Conservation (phyloP, 2,888 invertebrate genomes). For the Polydrusus tereticollis region DNA sequence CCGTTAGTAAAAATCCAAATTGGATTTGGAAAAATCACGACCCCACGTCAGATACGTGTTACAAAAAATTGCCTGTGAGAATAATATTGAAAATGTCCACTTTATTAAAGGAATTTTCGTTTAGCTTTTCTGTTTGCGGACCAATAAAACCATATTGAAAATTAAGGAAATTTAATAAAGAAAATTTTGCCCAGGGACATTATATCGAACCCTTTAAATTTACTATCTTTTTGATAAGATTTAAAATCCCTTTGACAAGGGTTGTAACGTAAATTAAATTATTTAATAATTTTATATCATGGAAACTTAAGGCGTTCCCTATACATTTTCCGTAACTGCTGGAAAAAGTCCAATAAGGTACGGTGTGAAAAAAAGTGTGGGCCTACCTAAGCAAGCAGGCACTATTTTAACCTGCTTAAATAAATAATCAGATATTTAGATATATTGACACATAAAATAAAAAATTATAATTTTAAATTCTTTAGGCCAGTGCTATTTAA, state of each 20-base stretch:
- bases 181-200: conserved; percentile 13
- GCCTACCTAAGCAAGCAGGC: no score
- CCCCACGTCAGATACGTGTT: conserved; percentile 29
- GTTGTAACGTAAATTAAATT: conserved; percentile 1
- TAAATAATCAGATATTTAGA: no score
- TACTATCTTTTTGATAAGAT: conserved; percentile 10
- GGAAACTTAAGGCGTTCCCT: conserved; percentile 6
- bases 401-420: no score
- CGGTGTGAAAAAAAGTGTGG: not conserved
- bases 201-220: conserved; percentile 4
- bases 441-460: no score
- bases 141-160: conserved; percentile 25
- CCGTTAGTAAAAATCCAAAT: conserved; percentile 33
- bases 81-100: conserved; percentile 36
- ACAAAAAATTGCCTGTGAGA: conserved; percentile 28
- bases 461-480: no score
- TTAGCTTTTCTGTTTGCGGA: conserved; percentile 13
- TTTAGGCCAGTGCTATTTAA: no score
- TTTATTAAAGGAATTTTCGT: conserved; percentile 34
- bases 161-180: conserved; percentile 27
- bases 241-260: conserved; percentile 15
- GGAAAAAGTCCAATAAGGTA: no score
- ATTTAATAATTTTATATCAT: not conserved
- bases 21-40: conserved; percentile 33
- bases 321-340: no score